phyloP scores from a whole-genome alignment of 2,888 invertebrate species.

The Germaria angustata region DNA sequence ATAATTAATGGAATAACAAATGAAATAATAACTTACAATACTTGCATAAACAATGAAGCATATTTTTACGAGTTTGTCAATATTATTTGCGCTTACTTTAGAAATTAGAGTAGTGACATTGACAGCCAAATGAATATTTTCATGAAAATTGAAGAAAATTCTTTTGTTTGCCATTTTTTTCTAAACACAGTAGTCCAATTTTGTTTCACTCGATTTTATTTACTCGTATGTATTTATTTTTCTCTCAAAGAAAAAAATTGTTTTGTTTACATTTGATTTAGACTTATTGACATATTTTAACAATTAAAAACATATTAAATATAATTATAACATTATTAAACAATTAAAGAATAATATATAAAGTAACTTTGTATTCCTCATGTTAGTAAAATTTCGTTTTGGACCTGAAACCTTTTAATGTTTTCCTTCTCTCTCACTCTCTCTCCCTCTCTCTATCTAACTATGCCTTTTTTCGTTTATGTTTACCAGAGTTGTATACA shows the following conservation, averaged over 20 bases:
- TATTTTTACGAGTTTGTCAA: slow-evolving; percentile 56
- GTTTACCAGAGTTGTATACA: slow-evolving; percentile 20
- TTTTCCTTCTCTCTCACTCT: neutral
- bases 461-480: too few relatives aligned
- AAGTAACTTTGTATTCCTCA: slow-evolving; percentile 78
- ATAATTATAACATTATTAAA: slow-evolving; percentile 22
- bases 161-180: slow-evolving; percentile 12
- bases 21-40: slow-evolving; percentile 32
- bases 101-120: slow-evolving; percentile 29
- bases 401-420: slow-evolving; percentile 73
- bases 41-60: slow-evolving; percentile 32
- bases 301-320: neutral
- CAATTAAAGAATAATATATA: slow-evolving; percentile 61
- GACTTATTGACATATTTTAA: slow-evolving; percentile 70
- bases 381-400: slow-evolving; percentile 78
- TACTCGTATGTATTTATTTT: slow-evolving; percentile 72
- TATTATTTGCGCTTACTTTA: slow-evolving; percentile 63
- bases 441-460: neutral
- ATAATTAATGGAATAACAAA: slow-evolving; percentile 6
- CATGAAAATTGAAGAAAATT: neutral
- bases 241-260: slow-evolving; percentile 71
- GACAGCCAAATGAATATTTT: slow-evolving; percentile 25
- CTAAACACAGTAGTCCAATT: slow-evolving; percentile 73
- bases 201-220: slow-evolving; percentile 73
- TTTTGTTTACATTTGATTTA: slow-evolving; percentile 73